Percentiles rank a stretch among this genome's conserved stretches.
Conservation (phyloP, 2,113 vertebrate genomes). For the Gobio gobio region DNA sequence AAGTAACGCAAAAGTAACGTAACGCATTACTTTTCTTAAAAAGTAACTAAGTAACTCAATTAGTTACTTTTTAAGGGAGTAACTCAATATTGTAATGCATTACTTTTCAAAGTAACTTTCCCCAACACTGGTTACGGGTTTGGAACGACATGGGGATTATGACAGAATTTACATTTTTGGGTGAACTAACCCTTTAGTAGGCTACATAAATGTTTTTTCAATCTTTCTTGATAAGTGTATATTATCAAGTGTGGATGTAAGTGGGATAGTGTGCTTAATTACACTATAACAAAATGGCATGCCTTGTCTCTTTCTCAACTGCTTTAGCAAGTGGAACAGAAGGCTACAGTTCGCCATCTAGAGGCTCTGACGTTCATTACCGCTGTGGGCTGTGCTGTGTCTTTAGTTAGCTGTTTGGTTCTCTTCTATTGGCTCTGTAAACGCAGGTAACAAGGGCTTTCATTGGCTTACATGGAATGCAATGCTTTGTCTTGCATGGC, state of each 20-base stretch:
- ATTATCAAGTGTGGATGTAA: no score
- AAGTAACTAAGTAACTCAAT: no score
- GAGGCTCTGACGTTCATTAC: not conserved
- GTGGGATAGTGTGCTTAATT: not conserved
- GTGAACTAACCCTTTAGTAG: no score
- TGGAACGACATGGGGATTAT: no score
- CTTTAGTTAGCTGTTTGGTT: conserved; percentile 68
- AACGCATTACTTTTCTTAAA: no score
- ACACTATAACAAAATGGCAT: not conserved
- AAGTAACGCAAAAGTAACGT: no score
- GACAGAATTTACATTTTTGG: no score
- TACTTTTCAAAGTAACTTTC: no score
- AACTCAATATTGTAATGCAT: no score
- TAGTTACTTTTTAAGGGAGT: no score
- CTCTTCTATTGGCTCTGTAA: conserved; percentile 69
- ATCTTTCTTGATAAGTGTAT: not conserved
- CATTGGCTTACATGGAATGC: not conserved
- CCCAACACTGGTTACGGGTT: no score
- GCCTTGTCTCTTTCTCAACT: not conserved
- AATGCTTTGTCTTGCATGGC: not conserved
- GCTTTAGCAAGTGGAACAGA: conserved; percentile 15
- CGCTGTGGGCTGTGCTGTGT: not conserved
- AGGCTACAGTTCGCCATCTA: not conserved
- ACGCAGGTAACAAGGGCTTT: conserved; percentile 63
- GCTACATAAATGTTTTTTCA: not conserved